A percentile compares a stretch with the other conserved stretches of the same genome.
These are phyloP conservation scores for Petrolisthes manimaculis DNA, from an alignment of 2,888 invertebrate species.

Conservation along the genomic window DNA sequence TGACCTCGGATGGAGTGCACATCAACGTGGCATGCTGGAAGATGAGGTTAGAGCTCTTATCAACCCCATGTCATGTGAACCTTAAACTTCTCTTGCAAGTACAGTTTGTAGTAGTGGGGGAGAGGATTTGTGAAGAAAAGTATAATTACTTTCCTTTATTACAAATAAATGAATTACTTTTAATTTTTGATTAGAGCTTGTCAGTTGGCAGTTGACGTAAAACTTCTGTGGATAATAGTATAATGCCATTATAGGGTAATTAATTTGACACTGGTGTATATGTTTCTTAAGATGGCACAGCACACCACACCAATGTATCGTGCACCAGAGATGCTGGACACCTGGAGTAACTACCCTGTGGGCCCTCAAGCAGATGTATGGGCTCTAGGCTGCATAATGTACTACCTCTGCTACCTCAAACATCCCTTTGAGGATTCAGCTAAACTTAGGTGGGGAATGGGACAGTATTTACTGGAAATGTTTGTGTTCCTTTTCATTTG, in stretches of 20 bases:
- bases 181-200: no score
- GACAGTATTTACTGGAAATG: no score
- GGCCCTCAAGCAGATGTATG: constrained; percentile 86
- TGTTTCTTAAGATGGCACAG: constrained; percentile 71
- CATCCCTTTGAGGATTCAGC: constrained; percentile 97
- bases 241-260: background rate
- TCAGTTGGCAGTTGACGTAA: background rate
- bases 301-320: constrained; percentile 84
- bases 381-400: constrained; percentile 97
- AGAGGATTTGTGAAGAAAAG: no score
- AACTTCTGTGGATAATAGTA: background rate
- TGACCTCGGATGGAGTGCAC: constrained; percentile 91
- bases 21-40: constrained; percentile 89
- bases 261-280: background rate
- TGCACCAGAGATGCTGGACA: constrained; percentile 97
- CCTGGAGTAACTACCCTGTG: constrained; percentile 95
- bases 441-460: constrained; percentile 76
- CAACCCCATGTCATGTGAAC: background rate
- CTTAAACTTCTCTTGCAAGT: background rate
- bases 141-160: no score
- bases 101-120: no score
- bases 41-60: constrained; percentile 81
- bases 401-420: constrained; percentile 89
- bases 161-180: no score
- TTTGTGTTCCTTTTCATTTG: no score